These are phyloP conservation scores for Caenorhabditis sinica DNA, from an alignment of 2,888 invertebrate species.

Conservation along the genomic window DNA sequence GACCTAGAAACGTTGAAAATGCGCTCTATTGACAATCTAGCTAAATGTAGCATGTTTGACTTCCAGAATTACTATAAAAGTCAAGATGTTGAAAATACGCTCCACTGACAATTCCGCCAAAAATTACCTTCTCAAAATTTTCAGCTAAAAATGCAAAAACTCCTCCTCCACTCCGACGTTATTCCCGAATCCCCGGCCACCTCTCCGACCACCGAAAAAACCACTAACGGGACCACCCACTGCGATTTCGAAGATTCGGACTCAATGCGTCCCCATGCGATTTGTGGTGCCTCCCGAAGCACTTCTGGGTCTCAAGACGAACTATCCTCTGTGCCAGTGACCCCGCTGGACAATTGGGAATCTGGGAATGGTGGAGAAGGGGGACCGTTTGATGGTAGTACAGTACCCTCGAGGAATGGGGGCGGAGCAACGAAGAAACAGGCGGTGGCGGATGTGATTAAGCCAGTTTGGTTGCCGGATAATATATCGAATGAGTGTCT, in stretches of 20 bases:
- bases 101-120: not conserved
- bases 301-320: constrained; percentile 50
- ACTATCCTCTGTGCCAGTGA: constrained; percentile 56
- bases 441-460: constrained; percentile 84
- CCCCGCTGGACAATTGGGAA: constrained; percentile 40
- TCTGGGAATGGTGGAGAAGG: not conserved
- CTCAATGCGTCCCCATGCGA: constrained; percentile 17
- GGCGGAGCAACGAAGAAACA: constrained; percentile 20
- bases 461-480: constrained; percentile 86
- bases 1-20: no score
- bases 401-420: constrained; percentile 6
- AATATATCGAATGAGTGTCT: no score
- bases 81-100: not conserved
- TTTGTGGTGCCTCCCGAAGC: constrained; percentile 29
- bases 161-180: not conserved
- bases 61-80: no score
- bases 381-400: constrained; percentile 20
- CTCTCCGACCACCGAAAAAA: not conserved
- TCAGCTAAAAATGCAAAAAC: constrained; percentile 9
- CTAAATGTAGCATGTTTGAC: no score
- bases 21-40: no score
- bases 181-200: not conserved
- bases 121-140: not conserved
- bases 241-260: constrained; percentile 38
- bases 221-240: not conserved